Conservation (phyloP, 2,797 vertebrate genomes). For the Mycteria americana region DNA sequence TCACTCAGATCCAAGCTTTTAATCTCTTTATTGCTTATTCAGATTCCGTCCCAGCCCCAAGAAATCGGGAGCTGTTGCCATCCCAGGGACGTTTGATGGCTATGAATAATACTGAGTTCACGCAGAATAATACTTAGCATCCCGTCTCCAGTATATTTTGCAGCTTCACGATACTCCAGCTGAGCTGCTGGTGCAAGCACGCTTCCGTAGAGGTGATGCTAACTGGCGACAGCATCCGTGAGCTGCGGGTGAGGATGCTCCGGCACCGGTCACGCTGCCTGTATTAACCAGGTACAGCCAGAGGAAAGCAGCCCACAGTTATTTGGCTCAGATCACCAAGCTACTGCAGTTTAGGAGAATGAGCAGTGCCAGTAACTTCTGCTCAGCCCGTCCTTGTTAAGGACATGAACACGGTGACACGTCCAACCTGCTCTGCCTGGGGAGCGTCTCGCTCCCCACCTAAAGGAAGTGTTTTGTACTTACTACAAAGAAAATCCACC, state of each 20-base stretch:
- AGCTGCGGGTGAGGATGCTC: not conserved
- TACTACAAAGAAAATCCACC: not conserved
- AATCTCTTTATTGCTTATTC: not conserved
- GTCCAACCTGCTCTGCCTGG: not conserved
- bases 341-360: accelerated
- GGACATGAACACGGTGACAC: accelerated
- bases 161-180: not conserved
- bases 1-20: not conserved
- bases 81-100: not conserved
- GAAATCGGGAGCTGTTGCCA: not conserved
- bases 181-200: not conserved
- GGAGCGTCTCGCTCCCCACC: not conserved
- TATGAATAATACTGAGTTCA: not conserved
- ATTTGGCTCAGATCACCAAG: accelerated
- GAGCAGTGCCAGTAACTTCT: not conserved
- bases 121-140: not conserved
- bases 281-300: not conserved
- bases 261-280: not conserved
- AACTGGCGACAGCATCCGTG: accelerated
- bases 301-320: not conserved
- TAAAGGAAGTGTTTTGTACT: accelerated
- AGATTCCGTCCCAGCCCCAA: not conserved
- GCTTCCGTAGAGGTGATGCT: accelerated
- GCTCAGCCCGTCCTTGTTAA: not conserved
- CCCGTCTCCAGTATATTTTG: not conserved